Evolutionary conservation across 2,113 vertebrate species (phyloP).

Genomic region (Lasiurus cinereus): DNA sequence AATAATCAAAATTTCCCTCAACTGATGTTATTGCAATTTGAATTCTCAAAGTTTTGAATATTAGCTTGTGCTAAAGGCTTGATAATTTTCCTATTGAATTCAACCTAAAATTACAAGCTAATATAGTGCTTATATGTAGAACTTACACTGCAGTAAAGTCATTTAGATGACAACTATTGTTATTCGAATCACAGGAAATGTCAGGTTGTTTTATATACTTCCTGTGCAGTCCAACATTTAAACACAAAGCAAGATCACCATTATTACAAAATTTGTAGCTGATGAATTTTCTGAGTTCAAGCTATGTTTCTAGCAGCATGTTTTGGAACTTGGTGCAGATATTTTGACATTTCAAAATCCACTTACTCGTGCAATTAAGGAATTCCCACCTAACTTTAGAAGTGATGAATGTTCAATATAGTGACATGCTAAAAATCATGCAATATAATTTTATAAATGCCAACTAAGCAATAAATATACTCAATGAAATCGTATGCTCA

Average conservation of each 20-base stretch:
- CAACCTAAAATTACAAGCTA: neutral
- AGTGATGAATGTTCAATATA: neutral
- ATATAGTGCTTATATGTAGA: neutral
- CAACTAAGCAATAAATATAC: neutral
- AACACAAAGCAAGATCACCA: neutral
- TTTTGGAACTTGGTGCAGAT: neutral
- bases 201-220: neutral
- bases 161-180: neutral
- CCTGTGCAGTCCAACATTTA: neutral
- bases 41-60: neutral
- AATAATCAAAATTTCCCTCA: neutral
- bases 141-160: neutral
- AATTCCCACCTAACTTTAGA: neutral
- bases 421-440: neutral
- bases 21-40: neutral
- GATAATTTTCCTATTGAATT: neutral
- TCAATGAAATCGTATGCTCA: neutral
- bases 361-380: neutral
- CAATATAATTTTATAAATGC: constrained; percentile 23
- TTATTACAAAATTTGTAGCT: neutral
- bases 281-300: neutral
- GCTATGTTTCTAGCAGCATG: neutral
- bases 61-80: neutral
- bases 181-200: neutral
- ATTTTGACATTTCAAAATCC: neutral